These are phyloP conservation scores for Hypocryptadius cinnamomeus DNA, from an alignment of 2,113 vertebrate species.

Conservation along the genomic window DNA sequence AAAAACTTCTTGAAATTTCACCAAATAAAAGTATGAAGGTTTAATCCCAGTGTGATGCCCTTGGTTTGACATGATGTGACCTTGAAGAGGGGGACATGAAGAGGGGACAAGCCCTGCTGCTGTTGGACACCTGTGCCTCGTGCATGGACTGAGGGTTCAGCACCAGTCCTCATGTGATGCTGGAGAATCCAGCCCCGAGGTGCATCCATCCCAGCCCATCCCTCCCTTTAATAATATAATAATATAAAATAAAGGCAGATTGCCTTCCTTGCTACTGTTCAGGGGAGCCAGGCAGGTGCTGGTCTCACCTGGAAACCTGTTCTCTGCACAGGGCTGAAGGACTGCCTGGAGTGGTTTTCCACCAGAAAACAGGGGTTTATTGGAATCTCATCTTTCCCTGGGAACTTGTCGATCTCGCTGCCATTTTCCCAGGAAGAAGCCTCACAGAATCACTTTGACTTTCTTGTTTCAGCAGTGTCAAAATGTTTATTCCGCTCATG, in stretches of 20 bases:
- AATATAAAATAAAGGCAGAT: not conserved
- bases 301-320: not conserved
- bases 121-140: not conserved
- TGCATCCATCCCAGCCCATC: not conserved
- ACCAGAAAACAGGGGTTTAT: not conserved
- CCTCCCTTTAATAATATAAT: not conserved
- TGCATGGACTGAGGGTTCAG: not conserved
- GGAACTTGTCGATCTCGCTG: not conserved
- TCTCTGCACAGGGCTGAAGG: not conserved
- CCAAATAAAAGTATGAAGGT: not conserved
- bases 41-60: rapidly evolving
- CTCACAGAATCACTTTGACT: conserved; percentile 44
- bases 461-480: conserved; percentile 50
- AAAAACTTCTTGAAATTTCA: not conserved
- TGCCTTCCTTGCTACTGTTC: not conserved
- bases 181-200: not conserved
- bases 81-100: not conserved
- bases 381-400: not conserved
- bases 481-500: conserved; percentile 47
- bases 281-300: rapidly evolving
- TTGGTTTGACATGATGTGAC: rapidly evolving
- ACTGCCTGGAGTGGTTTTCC: not conserved
- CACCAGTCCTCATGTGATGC: not conserved
- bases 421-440: conserved; percentile 29
- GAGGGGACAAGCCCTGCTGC: not conserved